Percentiles rank a stretch among this genome's conserved stretches.
Evolutionary conservation across 2,797 vertebrate species (phyloP).

Genomic region (Margarornis squamiger): DNA sequence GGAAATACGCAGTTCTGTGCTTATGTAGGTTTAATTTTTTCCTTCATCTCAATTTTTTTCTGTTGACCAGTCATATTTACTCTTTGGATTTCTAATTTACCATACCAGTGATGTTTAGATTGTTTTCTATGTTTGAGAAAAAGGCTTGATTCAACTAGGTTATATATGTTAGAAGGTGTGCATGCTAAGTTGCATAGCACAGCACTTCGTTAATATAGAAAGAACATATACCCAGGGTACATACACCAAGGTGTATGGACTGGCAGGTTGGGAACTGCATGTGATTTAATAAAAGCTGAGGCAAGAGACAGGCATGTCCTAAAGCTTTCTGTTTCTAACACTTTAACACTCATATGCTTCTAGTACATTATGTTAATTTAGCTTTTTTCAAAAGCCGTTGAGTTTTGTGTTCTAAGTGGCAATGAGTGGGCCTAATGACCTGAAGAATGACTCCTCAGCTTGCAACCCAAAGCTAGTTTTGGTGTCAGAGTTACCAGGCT

Average conservation of each 20-base stretch:
- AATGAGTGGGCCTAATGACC: neutral
- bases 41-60: neutral
- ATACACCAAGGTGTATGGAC: neutral
- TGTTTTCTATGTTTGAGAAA: neutral
- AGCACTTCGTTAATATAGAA: neutral
- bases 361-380: neutral
- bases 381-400: neutral
- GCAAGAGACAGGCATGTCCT: neutral
- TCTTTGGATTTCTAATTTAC: neutral
- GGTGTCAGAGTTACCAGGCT: neutral
- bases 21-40: neutral
- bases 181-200: neutral
- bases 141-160: neutral
- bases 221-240: neutral
- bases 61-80: neutral
- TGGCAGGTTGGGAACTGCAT: neutral
- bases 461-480: neutral
- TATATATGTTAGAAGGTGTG: neutral
- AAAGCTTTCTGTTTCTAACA: conserved; percentile 1
- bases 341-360: neutral
- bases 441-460: neutral
- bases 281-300: neutral
- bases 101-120: neutral
- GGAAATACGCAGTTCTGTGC: neutral
- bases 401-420: neutral